These are phyloP conservation scores for Incurvaria masculella DNA, from an alignment of 2,888 invertebrate genomes.

Conservation along the genomic window DNA sequence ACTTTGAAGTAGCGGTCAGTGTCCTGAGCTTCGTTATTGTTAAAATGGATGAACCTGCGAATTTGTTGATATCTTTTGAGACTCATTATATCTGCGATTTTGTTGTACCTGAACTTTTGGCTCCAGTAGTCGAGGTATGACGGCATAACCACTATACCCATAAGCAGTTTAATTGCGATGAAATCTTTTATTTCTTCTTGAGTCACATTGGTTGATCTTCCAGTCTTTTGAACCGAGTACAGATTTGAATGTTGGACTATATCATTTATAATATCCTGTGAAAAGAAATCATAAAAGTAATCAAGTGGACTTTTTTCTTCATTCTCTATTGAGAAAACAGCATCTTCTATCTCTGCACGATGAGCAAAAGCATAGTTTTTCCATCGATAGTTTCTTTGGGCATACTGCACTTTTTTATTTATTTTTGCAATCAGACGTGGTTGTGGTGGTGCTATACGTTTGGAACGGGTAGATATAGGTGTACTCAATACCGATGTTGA, in stretches of 20 bases:
- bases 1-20: conserved; percentile 22
- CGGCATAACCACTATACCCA: conserved; percentile 21
- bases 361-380: no score
- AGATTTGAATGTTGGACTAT: conserved; percentile 13
- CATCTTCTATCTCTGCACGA: no score
- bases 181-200: conserved; percentile 20
- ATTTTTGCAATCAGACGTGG: no score
- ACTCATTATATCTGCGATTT: conserved; percentile 21
- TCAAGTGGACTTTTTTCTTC: no score
- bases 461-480: no score
- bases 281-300: background rate
- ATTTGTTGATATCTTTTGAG: conserved; percentile 21
- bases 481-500: no score
- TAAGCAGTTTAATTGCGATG: conserved; percentile 20
- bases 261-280: conserved; percentile 1
- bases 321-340: no score
- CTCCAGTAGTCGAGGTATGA: conserved; percentile 17
- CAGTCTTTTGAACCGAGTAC: conserved; percentile 15
- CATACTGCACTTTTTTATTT: no score
- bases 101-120: conserved; percentile 2
- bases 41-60: conserved; percentile 20
- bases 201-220: conserved; percentile 13
- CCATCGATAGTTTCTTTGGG: no score
- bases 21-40: conserved; percentile 18
- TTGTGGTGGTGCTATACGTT: no score